Conservation (phyloP, 2,888 invertebrate species). For the Mycalesis mineus region DNA sequence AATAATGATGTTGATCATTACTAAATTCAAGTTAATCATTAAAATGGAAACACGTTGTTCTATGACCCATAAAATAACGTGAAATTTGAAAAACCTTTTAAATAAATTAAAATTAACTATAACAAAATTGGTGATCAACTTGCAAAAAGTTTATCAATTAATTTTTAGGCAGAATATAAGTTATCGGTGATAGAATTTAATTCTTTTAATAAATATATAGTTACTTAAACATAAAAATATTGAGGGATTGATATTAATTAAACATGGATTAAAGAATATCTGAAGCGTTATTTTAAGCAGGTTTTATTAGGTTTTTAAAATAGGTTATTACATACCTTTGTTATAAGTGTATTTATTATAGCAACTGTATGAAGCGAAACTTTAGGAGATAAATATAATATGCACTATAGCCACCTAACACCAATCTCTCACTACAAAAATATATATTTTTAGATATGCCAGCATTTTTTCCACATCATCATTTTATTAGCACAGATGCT, state of each 20-base stretch:
- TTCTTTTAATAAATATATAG: background rate
- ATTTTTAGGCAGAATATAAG: too few relatives aligned
- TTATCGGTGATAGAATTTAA: too few relatives aligned
- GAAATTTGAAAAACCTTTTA: too few relatives aligned
- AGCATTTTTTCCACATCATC: background rate
- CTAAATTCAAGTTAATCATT: background rate
- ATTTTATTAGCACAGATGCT: too few relatives aligned
- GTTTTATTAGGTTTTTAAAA: background rate
- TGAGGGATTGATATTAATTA: too few relatives aligned
- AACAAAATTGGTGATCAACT: too few relatives aligned
- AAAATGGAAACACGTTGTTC: too few relatives aligned
- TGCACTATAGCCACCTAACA: slow-evolving; percentile 8
- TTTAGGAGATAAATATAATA: background rate
- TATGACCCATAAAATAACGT: too few relatives aligned
- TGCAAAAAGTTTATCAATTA: too few relatives aligned
- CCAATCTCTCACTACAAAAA: background rate
- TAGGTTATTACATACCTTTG: background rate
- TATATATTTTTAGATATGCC: background rate
- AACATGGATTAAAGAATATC: too few relatives aligned
- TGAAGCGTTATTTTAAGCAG: background rate
- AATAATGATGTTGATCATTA: too few relatives aligned
- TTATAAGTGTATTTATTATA: background rate
- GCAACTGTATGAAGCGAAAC: background rate
- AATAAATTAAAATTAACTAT: too few relatives aligned
- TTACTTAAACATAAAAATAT: background rate